phyloP scores from a whole-genome alignment of 2,888 invertebrate species.

The Clostera curtula region DNA sequence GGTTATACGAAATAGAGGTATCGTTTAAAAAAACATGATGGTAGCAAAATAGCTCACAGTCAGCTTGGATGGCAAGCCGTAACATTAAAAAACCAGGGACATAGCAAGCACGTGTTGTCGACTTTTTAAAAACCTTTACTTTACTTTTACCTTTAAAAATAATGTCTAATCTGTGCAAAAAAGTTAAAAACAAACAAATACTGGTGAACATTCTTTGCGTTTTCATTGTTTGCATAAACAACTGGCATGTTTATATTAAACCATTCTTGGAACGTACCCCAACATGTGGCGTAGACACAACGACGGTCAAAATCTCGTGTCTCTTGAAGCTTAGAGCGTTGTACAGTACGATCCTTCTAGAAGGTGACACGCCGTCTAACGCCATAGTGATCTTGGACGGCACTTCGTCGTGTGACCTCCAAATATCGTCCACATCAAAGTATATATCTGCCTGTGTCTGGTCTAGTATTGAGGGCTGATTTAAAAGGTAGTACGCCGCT shows the following conservation, averaged over 20 bases:
- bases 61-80: no score
- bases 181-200: no score
- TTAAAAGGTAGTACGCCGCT: conserved; percentile 78
- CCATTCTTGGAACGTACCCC: conserved; percentile 65
- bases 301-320: conserved; percentile 85
- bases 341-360: conserved; percentile 84
- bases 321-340: conserved; percentile 86
- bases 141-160: no score
- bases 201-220: not conserved
- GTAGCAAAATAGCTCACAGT: no score
- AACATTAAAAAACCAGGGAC: no score
- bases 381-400: conserved; percentile 77
- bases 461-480: conserved; percentile 64
- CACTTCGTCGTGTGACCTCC: conserved; percentile 76
- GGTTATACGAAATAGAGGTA: no score
- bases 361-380: conserved; percentile 74
- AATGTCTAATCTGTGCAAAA: no score
- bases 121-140: no score
- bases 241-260: no score
- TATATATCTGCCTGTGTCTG: conserved; percentile 67
- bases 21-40: no score
- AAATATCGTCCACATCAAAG: conserved; percentile 78
- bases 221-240: not conserved
- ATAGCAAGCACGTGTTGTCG: no score
- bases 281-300: conserved; percentile 85